These are phyloP conservation scores for Helobdella robusta DNA, from an alignment of 2,888 invertebrate genomes.

Conservation along the genomic window DNA sequence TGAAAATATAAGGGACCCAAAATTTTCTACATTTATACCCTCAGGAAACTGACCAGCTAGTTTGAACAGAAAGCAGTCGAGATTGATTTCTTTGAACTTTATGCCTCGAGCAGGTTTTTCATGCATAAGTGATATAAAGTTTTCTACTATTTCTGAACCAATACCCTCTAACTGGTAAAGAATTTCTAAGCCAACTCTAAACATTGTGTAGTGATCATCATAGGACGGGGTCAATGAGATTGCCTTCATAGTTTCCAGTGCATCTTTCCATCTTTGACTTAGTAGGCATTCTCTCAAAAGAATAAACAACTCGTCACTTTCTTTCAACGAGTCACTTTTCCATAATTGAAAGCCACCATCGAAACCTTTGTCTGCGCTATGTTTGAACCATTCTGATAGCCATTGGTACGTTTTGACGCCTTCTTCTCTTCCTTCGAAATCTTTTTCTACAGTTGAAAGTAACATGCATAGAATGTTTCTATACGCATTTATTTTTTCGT, in stretches of 20 bases:
- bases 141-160: neutral
- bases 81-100: neutral
- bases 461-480: too few relatives aligned
- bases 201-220: neutral
- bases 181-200: conserved; percentile 15
- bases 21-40: neutral
- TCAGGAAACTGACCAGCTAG: neutral
- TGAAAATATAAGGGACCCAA: too few relatives aligned
- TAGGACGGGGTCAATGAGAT: neutral
- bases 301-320: neutral
- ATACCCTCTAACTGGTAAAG: neutral
- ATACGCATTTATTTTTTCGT: too few relatives aligned
- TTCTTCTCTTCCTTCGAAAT: too few relatives aligned
- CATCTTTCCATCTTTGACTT: conserved; percentile 17
- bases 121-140: neutral
- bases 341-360: neutral
- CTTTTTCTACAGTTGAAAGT: too few relatives aligned
- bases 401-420: too few relatives aligned
- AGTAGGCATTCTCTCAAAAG: conserved; percentile 20
- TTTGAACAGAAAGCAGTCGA: conserved; percentile 3
- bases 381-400: too few relatives aligned
- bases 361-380: too few relatives aligned
- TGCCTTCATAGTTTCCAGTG: neutral
- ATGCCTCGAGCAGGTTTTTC: neutral
- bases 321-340: too few relatives aligned